Percentiles rank a stretch among this genome's conserved stretches.
Conservation (phyloP, 2,888 invertebrate genomes). For the Coremacera marginata region DNA sequence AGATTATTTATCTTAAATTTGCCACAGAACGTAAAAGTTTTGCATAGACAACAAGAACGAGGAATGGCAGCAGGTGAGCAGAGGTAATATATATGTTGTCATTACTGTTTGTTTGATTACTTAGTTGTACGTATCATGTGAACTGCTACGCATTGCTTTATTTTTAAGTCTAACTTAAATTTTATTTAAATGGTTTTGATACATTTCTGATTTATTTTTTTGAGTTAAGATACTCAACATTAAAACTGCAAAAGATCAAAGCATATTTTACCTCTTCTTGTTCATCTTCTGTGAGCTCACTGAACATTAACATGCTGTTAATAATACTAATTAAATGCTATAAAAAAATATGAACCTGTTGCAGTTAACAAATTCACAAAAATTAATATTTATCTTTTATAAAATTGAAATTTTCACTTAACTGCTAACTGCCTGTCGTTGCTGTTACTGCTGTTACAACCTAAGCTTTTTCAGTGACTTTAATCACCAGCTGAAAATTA, state of each 20-base stretch:
- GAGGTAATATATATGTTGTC: too few relatives aligned
- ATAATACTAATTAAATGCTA: too few relatives aligned
- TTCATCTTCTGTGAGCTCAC: not conserved
- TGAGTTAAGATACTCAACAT: too few relatives aligned
- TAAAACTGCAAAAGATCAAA: not conserved
- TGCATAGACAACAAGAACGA: not conserved
- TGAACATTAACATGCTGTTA: too few relatives aligned
- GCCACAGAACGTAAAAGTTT: not conserved
- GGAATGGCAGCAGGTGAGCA: not conserved
- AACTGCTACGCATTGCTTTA: not conserved
- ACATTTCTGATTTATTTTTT: too few relatives aligned
- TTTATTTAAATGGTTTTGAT: not conserved
- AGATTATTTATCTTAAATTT: constrained; percentile 12
- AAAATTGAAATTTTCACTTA: not conserved
- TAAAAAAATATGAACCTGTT: not conserved
- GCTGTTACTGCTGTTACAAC: not conserved
- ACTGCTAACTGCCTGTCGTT: not conserved
- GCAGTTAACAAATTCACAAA: not conserved
- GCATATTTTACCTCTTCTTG: not conserved
- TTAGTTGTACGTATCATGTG: not conserved
- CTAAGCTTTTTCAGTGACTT: not conserved
- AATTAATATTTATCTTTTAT: not conserved
- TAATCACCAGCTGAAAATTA: not conserved
- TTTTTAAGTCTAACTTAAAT: not conserved
- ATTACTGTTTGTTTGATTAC: not conserved